Conservation (phyloP, 1,140 invertebrate species). For the Drosophila rufa region DNA sequence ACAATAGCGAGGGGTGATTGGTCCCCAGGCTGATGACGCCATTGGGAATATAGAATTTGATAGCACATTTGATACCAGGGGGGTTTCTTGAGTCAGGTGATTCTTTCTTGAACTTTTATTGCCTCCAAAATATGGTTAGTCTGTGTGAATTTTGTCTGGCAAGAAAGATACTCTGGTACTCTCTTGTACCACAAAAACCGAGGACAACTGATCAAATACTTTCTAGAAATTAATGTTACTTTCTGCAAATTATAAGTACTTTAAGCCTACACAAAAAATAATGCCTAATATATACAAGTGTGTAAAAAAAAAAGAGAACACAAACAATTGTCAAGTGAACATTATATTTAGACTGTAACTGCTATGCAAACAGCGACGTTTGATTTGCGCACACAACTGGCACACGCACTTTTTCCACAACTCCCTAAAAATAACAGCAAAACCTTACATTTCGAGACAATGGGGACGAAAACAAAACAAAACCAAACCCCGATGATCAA, state of each 20-base stretch:
- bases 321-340: neutral
- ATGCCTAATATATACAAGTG: neutral
- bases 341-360: neutral
- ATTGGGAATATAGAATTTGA: neutral
- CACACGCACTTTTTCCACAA: slow-evolving; percentile 9
- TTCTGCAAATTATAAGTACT: too few relatives aligned
- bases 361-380: slow-evolving; percentile 1
- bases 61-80: neutral
- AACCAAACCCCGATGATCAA: slow-evolving; percentile 14
- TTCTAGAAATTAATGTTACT: too few relatives aligned
- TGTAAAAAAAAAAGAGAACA: neutral
- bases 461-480: neutral
- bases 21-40: neutral
- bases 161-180: too few relatives aligned
- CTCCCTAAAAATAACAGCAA: slow-evolving; percentile 4
- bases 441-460: slow-evolving; percentile 1
- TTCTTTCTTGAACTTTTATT: neutral
- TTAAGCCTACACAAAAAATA: neutral
- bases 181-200: too few relatives aligned
- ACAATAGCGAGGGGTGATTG: slow-evolving; percentile 26
- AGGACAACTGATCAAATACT: too few relatives aligned
- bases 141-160: neutral
- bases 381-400: slow-evolving; percentile 19
- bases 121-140: neutral
- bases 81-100: neutral